phyloP scores from a whole-genome alignment of 2,113 vertebrate species.

The Phrynosoma blainvillii region DNA sequence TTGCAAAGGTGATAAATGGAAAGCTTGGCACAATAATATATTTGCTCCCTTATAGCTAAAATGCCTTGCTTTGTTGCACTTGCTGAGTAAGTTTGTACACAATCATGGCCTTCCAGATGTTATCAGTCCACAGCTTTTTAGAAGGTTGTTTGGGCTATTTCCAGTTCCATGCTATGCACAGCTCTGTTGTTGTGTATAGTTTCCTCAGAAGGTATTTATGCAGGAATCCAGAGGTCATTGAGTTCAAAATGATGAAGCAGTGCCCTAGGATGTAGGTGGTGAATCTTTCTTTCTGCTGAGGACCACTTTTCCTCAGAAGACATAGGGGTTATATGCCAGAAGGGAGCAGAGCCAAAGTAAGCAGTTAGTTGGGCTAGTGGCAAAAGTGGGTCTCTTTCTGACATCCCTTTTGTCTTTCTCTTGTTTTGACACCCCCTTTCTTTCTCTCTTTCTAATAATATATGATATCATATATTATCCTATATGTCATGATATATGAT shows the following conservation, averaged over 20 bases:
- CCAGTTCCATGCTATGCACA: background rate
- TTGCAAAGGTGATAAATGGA: background rate
- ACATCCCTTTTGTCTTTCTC: background rate
- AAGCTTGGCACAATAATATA: background rate
- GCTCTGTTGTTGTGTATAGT: background rate
- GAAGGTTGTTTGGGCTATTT: background rate
- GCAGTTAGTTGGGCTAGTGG: background rate
- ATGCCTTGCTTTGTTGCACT: background rate
- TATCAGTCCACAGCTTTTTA: background rate
- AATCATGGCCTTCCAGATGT: background rate
- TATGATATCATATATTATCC: no score
- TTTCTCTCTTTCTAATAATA: background rate
- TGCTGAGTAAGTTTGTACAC: background rate
- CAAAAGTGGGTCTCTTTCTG: background rate
- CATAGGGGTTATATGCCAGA: background rate
- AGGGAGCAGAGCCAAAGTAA: background rate
- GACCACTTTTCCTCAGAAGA: background rate
- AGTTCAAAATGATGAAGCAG: background rate
- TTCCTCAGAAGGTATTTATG: background rate
- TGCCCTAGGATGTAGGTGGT: background rate
- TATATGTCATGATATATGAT: no score
- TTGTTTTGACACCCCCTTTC: background rate
- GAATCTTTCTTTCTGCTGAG: background rate
- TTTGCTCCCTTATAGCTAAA: background rate
- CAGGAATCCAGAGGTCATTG: background rate